Percentiles rank a stretch among this genome's conserved stretches.
Conservation (phyloP, 2,888 invertebrate species). For the Itoplectis maculator region DNA sequence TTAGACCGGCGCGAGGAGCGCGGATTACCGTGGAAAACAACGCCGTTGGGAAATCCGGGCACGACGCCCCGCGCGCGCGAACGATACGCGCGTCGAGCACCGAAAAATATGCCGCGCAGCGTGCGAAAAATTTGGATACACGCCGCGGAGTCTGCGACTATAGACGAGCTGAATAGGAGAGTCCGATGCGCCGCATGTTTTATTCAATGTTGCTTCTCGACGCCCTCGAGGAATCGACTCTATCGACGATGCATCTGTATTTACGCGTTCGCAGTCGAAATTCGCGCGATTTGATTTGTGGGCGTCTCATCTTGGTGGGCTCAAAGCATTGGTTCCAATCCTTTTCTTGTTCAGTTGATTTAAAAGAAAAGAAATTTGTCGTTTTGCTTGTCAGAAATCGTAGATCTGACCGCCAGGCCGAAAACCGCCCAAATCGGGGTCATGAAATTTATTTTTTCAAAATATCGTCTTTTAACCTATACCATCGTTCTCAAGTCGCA, state of each 20-base stretch:
- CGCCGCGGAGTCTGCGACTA: slow-evolving; percentile 27
- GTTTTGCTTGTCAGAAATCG: no score
- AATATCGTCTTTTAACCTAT: no score
- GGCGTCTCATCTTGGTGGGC: no score
- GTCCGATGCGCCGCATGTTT: slow-evolving; percentile 43
- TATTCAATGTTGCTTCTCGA: slow-evolving; percentile 53
- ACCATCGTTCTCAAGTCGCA: no score
- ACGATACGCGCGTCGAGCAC: slow-evolving; percentile 4
- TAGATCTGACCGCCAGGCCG: no score
- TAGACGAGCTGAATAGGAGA: slow-evolving; percentile 26
- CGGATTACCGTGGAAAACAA: slow-evolving; percentile 58
- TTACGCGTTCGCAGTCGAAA: slow-evolving; percentile 16
- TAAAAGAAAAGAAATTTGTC: no score
- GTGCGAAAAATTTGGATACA: slow-evolving; percentile 38
- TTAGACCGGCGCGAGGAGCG: slow-evolving; percentile 19
- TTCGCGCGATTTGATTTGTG: slow-evolving; percentile 1
- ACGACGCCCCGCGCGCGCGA: slow-evolving; percentile 32
- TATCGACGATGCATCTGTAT: background rate
- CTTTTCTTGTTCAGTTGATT: no score
- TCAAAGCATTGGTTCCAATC: no score
- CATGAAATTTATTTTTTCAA: no score
- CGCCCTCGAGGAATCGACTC: slow-evolving; percentile 42
- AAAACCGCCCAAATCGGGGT: no score
- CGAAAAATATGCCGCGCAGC: slow-evolving; percentile 54
- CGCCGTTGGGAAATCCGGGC: slow-evolving; percentile 62